These are phyloP conservation scores for Thecophora atra DNA, from an alignment of 2,888 invertebrate genomes.

Conservation along the genomic window DNA sequence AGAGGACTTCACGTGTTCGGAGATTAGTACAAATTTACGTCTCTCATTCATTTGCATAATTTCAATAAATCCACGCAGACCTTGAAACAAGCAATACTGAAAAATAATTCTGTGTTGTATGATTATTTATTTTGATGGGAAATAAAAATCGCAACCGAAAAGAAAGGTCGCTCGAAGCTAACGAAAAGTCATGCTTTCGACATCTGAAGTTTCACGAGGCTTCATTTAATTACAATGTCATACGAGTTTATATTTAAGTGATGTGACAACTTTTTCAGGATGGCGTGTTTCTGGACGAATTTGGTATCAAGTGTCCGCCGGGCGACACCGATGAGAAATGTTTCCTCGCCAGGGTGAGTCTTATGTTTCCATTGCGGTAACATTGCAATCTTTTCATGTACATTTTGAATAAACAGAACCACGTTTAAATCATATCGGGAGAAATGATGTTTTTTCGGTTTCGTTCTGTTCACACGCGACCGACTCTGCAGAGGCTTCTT, in stretches of 20 bases:
- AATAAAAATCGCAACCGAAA: too few relatives aligned
- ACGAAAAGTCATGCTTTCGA: too few relatives aligned
- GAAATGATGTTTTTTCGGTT: not conserved
- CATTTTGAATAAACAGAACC: not conserved
- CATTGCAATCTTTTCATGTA: not conserved
- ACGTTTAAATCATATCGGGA: too few relatives aligned
- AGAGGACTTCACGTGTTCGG: too few relatives aligned
- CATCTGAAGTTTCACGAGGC: too few relatives aligned
- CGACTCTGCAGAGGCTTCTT: not conserved
- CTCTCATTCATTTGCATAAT: not conserved
- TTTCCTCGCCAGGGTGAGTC: conserved; percentile 57
- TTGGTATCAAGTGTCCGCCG: conserved; percentile 54
- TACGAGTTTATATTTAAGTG: conserved; percentile 17
- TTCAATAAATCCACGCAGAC: not conserved
- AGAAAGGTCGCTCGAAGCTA: too few relatives aligned
- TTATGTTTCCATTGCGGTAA: not conserved
- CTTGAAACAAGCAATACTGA: not conserved
- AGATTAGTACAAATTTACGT: too few relatives aligned
- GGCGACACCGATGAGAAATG: conserved; percentile 55
- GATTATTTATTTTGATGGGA: too few relatives aligned
- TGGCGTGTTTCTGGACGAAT: conserved; percentile 57
- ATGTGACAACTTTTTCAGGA: conserved; percentile 51
- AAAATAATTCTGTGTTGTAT: not conserved
- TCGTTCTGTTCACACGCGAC: not conserved
- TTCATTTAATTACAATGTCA: too few relatives aligned